Evolutionary conservation across 2,888 invertebrate species (phyloP).

Genomic region (Himalopsyche tibetana): DNA sequence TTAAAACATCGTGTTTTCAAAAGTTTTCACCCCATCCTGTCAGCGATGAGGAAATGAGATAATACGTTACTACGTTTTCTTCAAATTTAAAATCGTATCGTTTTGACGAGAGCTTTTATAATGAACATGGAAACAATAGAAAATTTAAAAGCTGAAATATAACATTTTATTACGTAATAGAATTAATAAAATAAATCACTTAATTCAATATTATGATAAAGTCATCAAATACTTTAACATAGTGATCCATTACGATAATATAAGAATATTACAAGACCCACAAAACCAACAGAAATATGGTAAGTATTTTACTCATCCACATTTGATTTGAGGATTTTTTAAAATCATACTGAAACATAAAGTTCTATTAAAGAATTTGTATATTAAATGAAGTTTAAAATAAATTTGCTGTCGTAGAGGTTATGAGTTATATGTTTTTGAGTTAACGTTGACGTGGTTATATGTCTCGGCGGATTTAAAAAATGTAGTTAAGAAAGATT

Average conservation of each 20-base stretch:
- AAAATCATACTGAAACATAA: too few species aligned
- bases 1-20: conserved; percentile 33
- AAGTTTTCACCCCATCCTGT: conserved; percentile 26
- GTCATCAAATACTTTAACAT: too few species aligned
- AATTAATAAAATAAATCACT: too few species aligned
- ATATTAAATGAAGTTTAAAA: not conserved
- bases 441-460: conserved; percentile 34
- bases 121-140: too few species aligned
- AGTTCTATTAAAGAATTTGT: not conserved
- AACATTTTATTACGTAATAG: too few species aligned
- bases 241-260: too few species aligned
- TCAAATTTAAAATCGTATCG: not conserved
- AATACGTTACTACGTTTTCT: conserved; percentile 29
- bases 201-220: too few species aligned
- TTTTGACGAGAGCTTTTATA: not conserved
- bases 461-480: conserved; percentile 47
- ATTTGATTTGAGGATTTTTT: too few species aligned
- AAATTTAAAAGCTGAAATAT: too few species aligned
- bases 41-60: conserved; percentile 44
- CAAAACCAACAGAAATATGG: too few species aligned
- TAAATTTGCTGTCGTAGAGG: not conserved
- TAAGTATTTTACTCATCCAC: too few species aligned
- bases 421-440: not conserved
- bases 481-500: conserved; percentile 61
- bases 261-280: too few species aligned